Evolutionary conservation across 2,888 invertebrate genomes (phyloP), one percentile per base, ranked within the genome.

Genomic region (Ormyrus thymus): DNA sequence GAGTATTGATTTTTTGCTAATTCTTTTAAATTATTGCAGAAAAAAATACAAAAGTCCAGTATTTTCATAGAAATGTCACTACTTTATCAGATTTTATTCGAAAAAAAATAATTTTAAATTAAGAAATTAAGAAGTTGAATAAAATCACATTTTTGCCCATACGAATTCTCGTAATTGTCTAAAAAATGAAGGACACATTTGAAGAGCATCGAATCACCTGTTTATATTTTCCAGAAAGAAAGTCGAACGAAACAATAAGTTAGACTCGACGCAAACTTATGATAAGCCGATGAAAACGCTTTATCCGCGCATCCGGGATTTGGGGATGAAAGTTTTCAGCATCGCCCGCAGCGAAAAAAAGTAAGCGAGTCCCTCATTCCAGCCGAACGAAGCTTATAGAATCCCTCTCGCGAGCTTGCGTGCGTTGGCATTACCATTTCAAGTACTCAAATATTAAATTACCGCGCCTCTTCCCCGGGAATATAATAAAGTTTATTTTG

Each of bases 401-500:
- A 55, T 64, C 29, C 29, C 29, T 29, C 56, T 43, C 50, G 15
- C 46, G 7, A 46, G 43, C 59, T 45, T 9, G 13, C 48, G 29
- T 29, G 29, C 65, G 1, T 50, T 11, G 46, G 76, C 78, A 68
- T 86, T 86, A 84, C 82, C 85, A 86, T 86, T 85, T 84, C 82
- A 83, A 84, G 84, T 84, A 81, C 78, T 76, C 75, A 78, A 80
- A 84, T 82, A 86, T 85, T 83, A 83, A 86, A 85, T 87, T 85
- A 86, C 82, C 73, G 48, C 74, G 56, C 65, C 29, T 29, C 81
- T 80, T 85, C 80, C 74, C 46, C 65, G 71, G 72, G 62, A 46
- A 81, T 83, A 84, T 84, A 85, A 85, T 83, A 83, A 85, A 83
- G 84, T 84, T 84, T 86, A 85, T 85, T 86, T 85, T 84, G 71